A percentile compares a stretch with the other conserved stretches of the same genome.
These are phyloP conservation scores for Ectemnius continuus DNA, from an alignment of 2,888 invertebrate species.

Conservation along the genomic window DNA sequence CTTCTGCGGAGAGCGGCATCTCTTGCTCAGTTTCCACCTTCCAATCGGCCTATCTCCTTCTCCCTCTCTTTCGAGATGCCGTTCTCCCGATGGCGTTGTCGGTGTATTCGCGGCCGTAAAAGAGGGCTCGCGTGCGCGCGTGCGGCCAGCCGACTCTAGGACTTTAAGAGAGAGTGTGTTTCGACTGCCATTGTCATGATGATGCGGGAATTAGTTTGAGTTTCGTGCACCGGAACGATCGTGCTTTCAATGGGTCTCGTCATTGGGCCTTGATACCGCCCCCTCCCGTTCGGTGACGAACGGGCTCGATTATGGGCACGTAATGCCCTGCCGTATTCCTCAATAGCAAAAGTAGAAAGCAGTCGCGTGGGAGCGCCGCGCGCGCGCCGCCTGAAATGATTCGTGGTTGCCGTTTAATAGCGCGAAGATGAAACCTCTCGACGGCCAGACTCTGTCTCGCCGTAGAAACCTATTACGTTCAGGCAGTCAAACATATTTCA, in stretches of 20 bases:
- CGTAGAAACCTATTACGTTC: too few species aligned
- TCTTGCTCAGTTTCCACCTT: conserved; percentile 16
- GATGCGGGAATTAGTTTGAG: conserved; percentile 50
- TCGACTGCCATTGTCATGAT: conserved; percentile 50
- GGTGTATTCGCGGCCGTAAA: conserved; percentile 53
- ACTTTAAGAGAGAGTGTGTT: conserved; percentile 17
- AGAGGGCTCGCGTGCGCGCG: conserved; percentile 25
- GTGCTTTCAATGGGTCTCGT: not conserved
- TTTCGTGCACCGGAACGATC: conserved; percentile 31
- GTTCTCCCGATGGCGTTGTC: conserved; percentile 9
- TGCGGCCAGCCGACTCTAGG: not conserved
- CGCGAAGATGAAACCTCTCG: too few species aligned
- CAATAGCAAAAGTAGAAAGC: too few species aligned
- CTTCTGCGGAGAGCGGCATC: conserved; percentile 13
- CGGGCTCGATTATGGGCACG: too few species aligned
- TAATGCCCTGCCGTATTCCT: too few species aligned
- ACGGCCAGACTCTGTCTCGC: too few species aligned
- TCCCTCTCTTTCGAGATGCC: conserved; percentile 13
- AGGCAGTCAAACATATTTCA: too few species aligned
- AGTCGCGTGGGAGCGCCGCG: too few species aligned
- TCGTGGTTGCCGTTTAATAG: too few species aligned
- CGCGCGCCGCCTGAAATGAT: too few species aligned
- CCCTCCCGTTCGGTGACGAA: not conserved
- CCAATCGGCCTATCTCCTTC: conserved; percentile 14
- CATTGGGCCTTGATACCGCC: conserved; percentile 1